phyloP scores from a whole-genome alignment of 2,113 vertebrate species.

The Crotophaga sulcirostris region DNA sequence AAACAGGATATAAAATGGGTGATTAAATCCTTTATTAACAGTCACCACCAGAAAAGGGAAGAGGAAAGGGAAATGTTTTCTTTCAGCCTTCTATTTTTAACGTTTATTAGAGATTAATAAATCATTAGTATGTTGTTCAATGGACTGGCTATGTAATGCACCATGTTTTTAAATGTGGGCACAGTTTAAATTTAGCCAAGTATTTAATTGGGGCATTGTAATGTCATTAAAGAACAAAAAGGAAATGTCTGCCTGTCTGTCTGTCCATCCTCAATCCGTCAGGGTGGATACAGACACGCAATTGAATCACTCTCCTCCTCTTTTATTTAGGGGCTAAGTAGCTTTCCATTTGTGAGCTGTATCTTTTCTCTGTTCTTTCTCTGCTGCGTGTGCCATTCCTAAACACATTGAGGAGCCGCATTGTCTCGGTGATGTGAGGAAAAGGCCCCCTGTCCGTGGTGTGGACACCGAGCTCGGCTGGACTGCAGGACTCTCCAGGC shows the following conservation, averaged over 20 bases:
- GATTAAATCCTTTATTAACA: constrained; percentile 38
- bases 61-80: not conserved
- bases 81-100: not conserved
- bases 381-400: not conserved
- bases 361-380: not conserved
- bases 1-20: constrained; percentile 49
- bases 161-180: not conserved
- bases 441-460: accelerated
- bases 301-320: not conserved
- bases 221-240: not conserved
- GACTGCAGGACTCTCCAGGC: not conserved
- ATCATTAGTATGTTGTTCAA: not conserved
- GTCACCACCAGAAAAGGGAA: not conserved
- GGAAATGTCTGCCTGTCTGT: not conserved
- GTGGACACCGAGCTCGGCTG: accelerated
- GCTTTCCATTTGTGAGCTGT: not conserved
- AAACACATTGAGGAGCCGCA: accelerated
- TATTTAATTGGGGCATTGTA: not conserved
- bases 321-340: not conserved
- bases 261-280: not conserved
- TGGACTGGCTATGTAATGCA: not conserved
- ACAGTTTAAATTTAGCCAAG: not conserved
- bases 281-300: not conserved
- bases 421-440: not conserved
- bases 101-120: not conserved